phyloP scores from a whole-genome alignment of 1,140 invertebrate species.

The Diorhabda sublineata region DNA sequence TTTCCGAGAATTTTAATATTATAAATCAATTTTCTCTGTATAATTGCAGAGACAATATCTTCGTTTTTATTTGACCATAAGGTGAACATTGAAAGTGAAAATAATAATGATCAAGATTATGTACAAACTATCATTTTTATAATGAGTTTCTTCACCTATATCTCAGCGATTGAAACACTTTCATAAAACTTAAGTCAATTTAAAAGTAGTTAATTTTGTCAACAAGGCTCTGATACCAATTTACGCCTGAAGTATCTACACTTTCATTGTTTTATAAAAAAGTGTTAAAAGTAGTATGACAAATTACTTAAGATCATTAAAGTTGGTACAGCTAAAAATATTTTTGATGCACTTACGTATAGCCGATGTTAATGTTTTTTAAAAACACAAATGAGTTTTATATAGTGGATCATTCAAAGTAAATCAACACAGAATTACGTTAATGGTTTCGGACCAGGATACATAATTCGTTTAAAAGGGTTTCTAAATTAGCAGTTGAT shows the following conservation, averaged over 20 bases:
- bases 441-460: slow-evolving; percentile 39
- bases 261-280: background rate
- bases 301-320: background rate
- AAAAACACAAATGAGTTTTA: slow-evolving; percentile 3
- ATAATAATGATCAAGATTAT: background rate
- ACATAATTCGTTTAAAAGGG: slow-evolving; percentile 46
- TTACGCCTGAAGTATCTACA: background rate
- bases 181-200: background rate
- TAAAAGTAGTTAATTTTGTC: background rate
- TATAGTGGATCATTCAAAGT: slow-evolving; percentile 21
- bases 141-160: background rate
- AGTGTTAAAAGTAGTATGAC: background rate
- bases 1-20: too few species aligned
- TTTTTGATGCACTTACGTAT: background rate
- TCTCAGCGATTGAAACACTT: background rate
- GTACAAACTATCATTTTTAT: background rate
- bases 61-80: background rate
- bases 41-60: background rate
- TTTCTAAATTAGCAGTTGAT: slow-evolving; percentile 46
- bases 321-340: background rate
- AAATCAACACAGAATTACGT: slow-evolving; percentile 44
- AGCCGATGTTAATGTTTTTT: background rate
- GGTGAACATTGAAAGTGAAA: background rate
- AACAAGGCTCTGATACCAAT: background rate
- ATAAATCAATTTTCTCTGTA: background rate